These are phyloP conservation scores for Falco cherrug DNA, from an alignment of 2,797 vertebrate species.

Conservation along the genomic window DNA sequence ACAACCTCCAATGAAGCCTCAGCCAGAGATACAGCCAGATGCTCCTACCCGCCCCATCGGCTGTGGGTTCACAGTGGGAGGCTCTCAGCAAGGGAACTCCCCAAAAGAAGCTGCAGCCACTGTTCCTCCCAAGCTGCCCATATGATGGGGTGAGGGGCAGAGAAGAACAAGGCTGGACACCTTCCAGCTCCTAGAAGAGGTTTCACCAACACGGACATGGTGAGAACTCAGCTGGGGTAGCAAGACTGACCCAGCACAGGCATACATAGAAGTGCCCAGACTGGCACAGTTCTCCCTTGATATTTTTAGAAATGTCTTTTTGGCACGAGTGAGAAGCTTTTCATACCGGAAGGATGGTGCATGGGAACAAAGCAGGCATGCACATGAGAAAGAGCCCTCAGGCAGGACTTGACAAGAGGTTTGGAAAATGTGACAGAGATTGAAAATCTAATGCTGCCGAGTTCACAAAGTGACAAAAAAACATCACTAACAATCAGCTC, in stretches of 20 bases:
- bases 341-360: background rate
- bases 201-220: background rate
- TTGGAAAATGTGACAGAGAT: background rate
- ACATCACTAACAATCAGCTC: background rate
- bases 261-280: accelerated
- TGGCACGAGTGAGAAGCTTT: background rate
- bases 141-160: background rate
- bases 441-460: background rate
- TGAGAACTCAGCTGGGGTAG: background rate
- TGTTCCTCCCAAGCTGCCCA: background rate
- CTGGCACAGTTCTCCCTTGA: background rate
- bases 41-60: background rate
- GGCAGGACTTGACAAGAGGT: background rate
- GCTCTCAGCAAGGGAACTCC: background rate
- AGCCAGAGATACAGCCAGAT: background rate
- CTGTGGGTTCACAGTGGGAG: background rate
- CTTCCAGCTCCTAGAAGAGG: background rate
- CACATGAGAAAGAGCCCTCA: background rate
- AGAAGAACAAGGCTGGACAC: background rate
- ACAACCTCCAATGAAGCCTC: background rate
- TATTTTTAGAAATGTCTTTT: constrained; percentile 39
- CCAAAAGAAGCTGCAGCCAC: accelerated
- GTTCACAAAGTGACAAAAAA: background rate
- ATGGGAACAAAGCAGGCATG: constrained; percentile 45
- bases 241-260: background rate